A percentile compares a stretch with the other conserved stretches of the same genome.
phyloP scores from a whole-genome alignment of 1,140 invertebrate genomes.

The Pararge aegeria region DNA sequence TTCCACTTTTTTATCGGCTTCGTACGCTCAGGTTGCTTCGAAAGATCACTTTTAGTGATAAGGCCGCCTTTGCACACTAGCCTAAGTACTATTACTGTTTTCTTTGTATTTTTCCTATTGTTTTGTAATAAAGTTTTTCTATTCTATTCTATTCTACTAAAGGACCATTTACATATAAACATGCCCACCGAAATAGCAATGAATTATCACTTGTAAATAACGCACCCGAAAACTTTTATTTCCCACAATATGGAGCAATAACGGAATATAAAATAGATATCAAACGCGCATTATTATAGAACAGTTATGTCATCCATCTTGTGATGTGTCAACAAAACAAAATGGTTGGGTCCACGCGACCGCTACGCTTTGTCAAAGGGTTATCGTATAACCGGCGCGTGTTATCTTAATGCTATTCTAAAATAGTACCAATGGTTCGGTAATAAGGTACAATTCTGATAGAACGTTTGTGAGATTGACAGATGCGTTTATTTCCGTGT shows the following conservation, averaged over 20 bases:
- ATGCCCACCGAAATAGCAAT: background rate
- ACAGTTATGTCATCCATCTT: constrained; percentile 40
- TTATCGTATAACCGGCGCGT: constrained; percentile 18
- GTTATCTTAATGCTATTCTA: background rate
- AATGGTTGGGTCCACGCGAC: constrained; percentile 20
- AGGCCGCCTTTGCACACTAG: no score
- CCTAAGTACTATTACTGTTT: no score
- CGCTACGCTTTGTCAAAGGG: constrained; percentile 29
- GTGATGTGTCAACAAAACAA: constrained; percentile 38
- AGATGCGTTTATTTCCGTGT: constrained; percentile 21
- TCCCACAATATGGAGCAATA: constrained; percentile 16
- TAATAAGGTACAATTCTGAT: background rate
- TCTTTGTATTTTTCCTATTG: no score
- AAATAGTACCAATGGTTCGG: background rate
- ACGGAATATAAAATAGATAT: constrained; percentile 36
- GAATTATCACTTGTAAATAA: background rate
- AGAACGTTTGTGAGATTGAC: background rate
- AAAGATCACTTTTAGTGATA: no score
- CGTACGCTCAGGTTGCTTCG: no score
- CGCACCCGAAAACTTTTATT: background rate
- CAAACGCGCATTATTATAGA: constrained; percentile 31
- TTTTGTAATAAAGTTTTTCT: no score
- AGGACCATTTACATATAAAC: no score
- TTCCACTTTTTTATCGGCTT: no score
- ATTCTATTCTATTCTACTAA: no score